phyloP scores from a whole-genome alignment of 2,797 vertebrate genomes.

The Lagocephalus sceleratus region DNA sequence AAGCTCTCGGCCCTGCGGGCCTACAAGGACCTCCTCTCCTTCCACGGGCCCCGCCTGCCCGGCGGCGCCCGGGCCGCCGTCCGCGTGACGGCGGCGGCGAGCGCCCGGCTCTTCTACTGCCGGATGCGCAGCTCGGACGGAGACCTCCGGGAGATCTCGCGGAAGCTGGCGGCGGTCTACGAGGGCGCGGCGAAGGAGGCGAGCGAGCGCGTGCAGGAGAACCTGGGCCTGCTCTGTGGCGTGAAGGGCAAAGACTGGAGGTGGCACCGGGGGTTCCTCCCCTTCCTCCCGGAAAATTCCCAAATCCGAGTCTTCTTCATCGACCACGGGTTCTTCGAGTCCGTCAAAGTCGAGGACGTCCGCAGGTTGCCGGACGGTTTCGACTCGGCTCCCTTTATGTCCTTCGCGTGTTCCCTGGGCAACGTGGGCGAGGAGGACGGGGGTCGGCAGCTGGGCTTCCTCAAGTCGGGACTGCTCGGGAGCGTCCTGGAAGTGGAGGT shows the following conservation, averaged over 20 bases:
- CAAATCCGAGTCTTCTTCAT: constrained; percentile 83
- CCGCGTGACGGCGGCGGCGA: constrained; percentile 80
- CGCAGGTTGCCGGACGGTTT: constrained; percentile 80
- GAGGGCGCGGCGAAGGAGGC: constrained; percentile 48
- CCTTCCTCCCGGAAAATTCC: constrained; percentile 78
- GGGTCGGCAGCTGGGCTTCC: constrained; percentile 73
- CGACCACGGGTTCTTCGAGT: constrained; percentile 86
- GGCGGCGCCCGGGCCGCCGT: constrained; percentile 75
- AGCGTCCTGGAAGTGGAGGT: constrained; percentile 72
- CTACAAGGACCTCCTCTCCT: constrained; percentile 72
- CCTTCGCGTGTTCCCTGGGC: constrained; percentile 79
- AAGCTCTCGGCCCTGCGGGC: constrained; percentile 54
- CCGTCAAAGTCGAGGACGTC: constrained; percentile 75
- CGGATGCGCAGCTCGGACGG: constrained; percentile 74
- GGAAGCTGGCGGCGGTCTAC: constrained; percentile 72
- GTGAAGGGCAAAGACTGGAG: constrained; percentile 83
- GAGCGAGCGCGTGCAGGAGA: constrained; percentile 37
- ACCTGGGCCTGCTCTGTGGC: constrained; percentile 84
- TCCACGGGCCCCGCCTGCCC: constrained; percentile 69
- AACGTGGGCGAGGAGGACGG: constrained; percentile 58
- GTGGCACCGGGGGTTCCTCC: constrained; percentile 89
- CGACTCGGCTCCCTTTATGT: constrained; percentile 76
- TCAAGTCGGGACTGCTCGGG: constrained; percentile 80
- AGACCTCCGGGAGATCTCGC: constrained; percentile 79
- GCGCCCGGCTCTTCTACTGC: constrained; percentile 83